Evolutionary conservation across 2,797 vertebrate species (phyloP).

Genomic region (Epinephelus coioides): DNA sequence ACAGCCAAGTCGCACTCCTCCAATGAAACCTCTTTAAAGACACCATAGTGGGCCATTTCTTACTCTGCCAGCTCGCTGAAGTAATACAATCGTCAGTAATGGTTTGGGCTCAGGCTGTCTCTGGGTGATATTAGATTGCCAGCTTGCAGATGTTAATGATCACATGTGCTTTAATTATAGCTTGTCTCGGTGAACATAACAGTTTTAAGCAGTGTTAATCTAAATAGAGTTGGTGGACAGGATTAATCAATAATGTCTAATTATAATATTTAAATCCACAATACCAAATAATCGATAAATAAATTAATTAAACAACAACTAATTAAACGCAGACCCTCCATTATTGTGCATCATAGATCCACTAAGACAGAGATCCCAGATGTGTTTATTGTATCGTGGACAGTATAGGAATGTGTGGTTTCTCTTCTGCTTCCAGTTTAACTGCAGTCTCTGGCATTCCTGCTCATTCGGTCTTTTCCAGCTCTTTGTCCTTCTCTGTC

Average conservation of each 20-base stretch:
- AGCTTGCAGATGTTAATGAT: constrained; percentile 13
- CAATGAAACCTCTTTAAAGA: constrained; percentile 39
- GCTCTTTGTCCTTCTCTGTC: constrained; percentile 9
- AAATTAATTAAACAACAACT: constrained; percentile 8
- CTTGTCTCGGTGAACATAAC: background rate
- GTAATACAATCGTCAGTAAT: constrained; percentile 10
- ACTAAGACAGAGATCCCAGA: constrained; percentile 3
- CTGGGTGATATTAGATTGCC: background rate
- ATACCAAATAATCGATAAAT: background rate
- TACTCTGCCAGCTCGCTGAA: constrained; percentile 19
- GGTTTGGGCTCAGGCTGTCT: constrained; percentile 9
- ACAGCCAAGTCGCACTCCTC: constrained; percentile 24
- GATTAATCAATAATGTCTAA: constrained; percentile 33
- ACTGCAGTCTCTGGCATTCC: constrained; percentile 12
- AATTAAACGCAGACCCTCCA: too few relatives aligned
- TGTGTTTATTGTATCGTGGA: constrained; percentile 32
- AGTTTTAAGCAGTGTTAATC: constrained; percentile 1
- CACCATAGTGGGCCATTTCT: constrained; percentile 32
- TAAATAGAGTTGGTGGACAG: constrained; percentile 12
- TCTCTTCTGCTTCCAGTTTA: background rate
- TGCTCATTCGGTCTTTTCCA: constrained; percentile 9
- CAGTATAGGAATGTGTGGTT: constrained; percentile 9
- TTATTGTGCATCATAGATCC: background rate
- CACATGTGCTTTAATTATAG: background rate
- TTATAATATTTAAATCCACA: constrained; percentile 29